A percentile compares a stretch with the other conserved stretches of the same genome.
Conservation (phyloP, 2,797 vertebrate species). For the Acipenser transmontanus region DNA sequence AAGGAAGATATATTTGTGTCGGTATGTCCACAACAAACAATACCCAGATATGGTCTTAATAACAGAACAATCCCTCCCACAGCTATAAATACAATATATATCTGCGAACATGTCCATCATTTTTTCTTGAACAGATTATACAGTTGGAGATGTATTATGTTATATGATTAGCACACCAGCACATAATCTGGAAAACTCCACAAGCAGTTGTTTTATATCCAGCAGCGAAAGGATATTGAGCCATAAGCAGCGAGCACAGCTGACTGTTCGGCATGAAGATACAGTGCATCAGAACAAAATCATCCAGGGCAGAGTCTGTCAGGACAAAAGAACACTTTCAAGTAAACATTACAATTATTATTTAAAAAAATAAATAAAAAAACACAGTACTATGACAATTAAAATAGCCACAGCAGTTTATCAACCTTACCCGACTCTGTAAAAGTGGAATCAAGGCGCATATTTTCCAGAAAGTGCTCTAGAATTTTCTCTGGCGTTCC, state of each 20-base stretch:
- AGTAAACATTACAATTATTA: not conserved
- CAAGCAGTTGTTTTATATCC: too few relatives aligned
- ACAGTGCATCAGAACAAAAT: conserved; percentile 94
- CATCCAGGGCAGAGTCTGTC: conserved; percentile 82
- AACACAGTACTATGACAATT: conserved; percentile 21
- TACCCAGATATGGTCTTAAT: too few relatives aligned
- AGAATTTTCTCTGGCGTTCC: conserved; percentile 97
- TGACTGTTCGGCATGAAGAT: conserved; percentile 91
- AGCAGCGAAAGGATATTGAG: conserved; percentile 88
- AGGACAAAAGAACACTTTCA: conserved; percentile 17
- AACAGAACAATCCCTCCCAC: too few relatives aligned
- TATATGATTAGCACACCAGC: too few relatives aligned
- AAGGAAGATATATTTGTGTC: conserved; percentile 54
- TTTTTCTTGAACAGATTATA: too few relatives aligned
- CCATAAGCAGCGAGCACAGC: conserved; percentile 82
- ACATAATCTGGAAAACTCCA: not conserved
- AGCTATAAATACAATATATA: too few relatives aligned
- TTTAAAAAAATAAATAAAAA: conserved; percentile 16
- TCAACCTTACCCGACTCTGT: conserved; percentile 68
- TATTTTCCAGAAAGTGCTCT: conserved; percentile 95
- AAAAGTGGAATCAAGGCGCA: conserved; percentile 83
- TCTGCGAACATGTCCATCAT: too few relatives aligned
- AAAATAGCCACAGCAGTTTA: not conserved
- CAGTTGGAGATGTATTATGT: too few relatives aligned
- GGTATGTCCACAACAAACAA: too few relatives aligned